Percentiles rank a stretch among this genome's conserved stretches.
Evolutionary conservation across 1,140 invertebrate genomes (phyloP).

Genomic region (Monochamus saltuarius): DNA sequence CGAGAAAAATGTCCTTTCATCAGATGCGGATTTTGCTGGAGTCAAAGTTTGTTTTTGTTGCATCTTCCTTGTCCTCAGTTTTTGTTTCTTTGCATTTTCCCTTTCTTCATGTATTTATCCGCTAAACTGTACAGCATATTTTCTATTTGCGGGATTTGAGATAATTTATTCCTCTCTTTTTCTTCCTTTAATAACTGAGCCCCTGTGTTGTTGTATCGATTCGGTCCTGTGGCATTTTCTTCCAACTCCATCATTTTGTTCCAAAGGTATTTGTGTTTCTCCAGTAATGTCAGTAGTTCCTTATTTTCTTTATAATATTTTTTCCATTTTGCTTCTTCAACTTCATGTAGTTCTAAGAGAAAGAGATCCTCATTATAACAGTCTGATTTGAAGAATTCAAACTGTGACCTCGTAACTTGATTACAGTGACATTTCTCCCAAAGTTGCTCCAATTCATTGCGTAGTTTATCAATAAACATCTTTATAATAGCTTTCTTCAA

Average conservation of each 20-base stretch:
- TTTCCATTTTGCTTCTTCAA: constrained; percentile 68
- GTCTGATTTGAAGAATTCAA: constrained; percentile 61
- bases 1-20: constrained; percentile 55
- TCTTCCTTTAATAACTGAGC: constrained; percentile 81
- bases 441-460: constrained; percentile 65
- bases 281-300: constrained; percentile 64
- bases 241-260: constrained; percentile 56
- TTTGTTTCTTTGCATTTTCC: constrained; percentile 33
- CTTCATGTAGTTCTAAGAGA: constrained; percentile 67
- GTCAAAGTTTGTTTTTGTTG: constrained; percentile 26
- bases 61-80: constrained; percentile 35
- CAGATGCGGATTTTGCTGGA: constrained; percentile 37
- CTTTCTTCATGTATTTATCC: constrained; percentile 50
- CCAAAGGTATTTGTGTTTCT: constrained; percentile 38
- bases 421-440: constrained; percentile 74
- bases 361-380: constrained; percentile 73
- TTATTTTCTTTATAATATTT: constrained; percentile 67
- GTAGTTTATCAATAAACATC: constrained; percentile 67
- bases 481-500: constrained; percentile 66
- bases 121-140: constrained; percentile 59
- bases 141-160: constrained; percentile 61
- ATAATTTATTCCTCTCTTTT: constrained; percentile 72
- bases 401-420: constrained; percentile 60
- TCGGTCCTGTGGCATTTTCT: constrained; percentile 70
- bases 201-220: constrained; percentile 80